phyloP scores from a whole-genome alignment of 2,888 invertebrate species.

The Morpho deidamia region DNA sequence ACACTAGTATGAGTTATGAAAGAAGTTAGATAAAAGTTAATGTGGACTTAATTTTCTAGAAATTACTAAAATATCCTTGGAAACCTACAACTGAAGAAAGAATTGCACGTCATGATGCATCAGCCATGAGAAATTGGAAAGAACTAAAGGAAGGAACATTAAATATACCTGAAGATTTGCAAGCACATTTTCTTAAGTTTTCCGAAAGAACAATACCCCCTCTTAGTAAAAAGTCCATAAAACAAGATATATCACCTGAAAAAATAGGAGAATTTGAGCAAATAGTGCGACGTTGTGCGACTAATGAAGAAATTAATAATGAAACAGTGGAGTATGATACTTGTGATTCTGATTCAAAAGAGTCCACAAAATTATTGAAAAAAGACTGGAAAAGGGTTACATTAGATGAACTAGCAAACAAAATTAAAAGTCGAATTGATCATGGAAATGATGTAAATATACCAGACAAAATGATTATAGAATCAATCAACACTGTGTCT shows the following conservation, averaged over 20 bases:
- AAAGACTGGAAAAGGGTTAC: slow-evolving; percentile 44
- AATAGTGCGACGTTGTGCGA: slow-evolving; percentile 65
- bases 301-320: slow-evolving; percentile 32
- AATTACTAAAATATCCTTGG: slow-evolving; percentile 83
- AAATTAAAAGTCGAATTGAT: slow-evolving; percentile 51
- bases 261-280: slow-evolving; percentile 67
- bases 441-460: slow-evolving; percentile 46
- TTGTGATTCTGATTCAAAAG: slow-evolving; percentile 11
- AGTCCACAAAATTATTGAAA: slow-evolving; percentile 23
- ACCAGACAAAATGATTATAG: slow-evolving; percentile 53
- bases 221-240: slow-evolving; percentile 49
- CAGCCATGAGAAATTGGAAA: slow-evolving; percentile 84
- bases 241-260: slow-evolving; percentile 46
- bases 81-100: slow-evolving; percentile 73
- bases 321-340: slow-evolving; percentile 1
- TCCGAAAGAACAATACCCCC: slow-evolving; percentile 76
- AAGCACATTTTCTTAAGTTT: slow-evolving; percentile 82
- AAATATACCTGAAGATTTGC: slow-evolving; percentile 60
- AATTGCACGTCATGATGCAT: slow-evolving; percentile 81
- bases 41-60: slow-evolving; percentile 50
- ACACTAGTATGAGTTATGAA: no score
- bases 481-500: slow-evolving; percentile 33
- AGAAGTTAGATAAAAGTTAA: no score
- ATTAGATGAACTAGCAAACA: slow-evolving; percentile 53
- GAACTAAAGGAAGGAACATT: slow-evolving; percentile 78